Evolutionary conservation across 92 coral and sea anemone species (phyloP).

Genomic region (Bergia puertoricense): DNA sequence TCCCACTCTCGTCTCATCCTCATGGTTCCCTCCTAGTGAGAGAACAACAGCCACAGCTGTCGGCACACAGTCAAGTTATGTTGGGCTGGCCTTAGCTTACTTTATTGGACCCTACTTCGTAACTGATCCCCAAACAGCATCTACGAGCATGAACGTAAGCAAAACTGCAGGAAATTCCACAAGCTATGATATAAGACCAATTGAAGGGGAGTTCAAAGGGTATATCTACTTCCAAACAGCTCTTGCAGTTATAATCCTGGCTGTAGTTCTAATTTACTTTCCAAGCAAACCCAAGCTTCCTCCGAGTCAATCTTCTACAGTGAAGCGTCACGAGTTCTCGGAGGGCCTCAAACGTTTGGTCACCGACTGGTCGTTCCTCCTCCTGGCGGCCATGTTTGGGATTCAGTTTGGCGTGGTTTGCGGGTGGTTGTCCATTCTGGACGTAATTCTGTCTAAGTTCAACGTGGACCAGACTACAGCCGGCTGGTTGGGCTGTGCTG

Average conservation of each 20-base stretch:
- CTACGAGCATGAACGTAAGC: background rate
- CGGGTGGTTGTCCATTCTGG: conserved; percentile 29
- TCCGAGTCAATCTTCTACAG: conserved; percentile 67
- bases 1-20: conserved; percentile 21
- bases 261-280: conserved; percentile 55
- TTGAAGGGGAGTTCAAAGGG: conserved; percentile 31
- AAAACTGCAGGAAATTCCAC: background rate
- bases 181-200: background rate
- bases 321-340: conserved; percentile 19
- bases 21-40: conserved; percentile 40
- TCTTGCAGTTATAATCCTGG: conserved; percentile 36
- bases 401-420: conserved; percentile 35
- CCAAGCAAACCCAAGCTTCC: conserved; percentile 77
- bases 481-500: conserved; percentile 38
- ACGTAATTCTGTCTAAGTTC: conserved; percentile 35
- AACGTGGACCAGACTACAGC: conserved; percentile 30
- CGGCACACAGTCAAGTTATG: conserved; percentile 40
- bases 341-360: conserved; percentile 28
- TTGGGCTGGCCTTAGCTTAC: conserved; percentile 25
- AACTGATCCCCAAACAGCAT: background rate
- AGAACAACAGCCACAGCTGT: conserved; percentile 44
- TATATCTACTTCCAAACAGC: conserved; percentile 49
- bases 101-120: conserved; percentile 33
- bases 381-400: conserved; percentile 25
- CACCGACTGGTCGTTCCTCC: background rate